Percentiles rank a stretch among this genome's conserved stretches.
Conservation (phyloP, 2,888 invertebrate genomes). For the Yponomeuta sedellus region DNA sequence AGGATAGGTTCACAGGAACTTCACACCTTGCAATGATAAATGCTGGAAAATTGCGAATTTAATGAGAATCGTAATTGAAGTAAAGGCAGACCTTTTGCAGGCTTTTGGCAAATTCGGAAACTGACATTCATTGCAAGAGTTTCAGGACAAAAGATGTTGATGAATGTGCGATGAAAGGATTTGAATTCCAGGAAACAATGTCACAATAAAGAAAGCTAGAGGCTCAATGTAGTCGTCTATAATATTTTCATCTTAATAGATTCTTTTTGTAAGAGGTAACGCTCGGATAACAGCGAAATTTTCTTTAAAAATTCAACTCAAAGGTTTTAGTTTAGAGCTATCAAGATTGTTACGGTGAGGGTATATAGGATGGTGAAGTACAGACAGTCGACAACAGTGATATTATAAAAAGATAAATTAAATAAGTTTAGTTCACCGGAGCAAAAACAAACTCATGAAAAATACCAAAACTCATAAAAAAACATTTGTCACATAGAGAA, state of each 20-base stretch:
- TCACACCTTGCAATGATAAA: conserved; percentile 22
- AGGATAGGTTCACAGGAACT: background rate
- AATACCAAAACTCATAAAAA: background rate
- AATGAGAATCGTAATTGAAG: background rate
- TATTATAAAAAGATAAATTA: background rate
- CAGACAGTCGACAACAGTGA: conserved; percentile 43
- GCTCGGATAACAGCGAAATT: conserved; percentile 23
- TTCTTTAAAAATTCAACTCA: conserved; percentile 55
- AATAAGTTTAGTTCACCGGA: background rate
- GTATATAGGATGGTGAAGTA: conserved; percentile 43
- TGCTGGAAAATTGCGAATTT: background rate
- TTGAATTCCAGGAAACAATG: conserved; percentile 4
- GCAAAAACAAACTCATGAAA: conserved; percentile 3
- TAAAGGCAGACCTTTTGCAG: background rate
- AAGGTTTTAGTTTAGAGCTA: conserved; percentile 40
- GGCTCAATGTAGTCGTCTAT: conserved; percentile 45
- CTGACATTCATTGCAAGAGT: conserved; percentile 9
- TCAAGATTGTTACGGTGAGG: conserved; percentile 27
- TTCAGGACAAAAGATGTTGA: background rate
- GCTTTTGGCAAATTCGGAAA: background rate
- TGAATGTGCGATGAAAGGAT: conserved; percentile 12
- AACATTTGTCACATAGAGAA: conserved; percentile 26
- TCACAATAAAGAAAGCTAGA: conserved; percentile 42
- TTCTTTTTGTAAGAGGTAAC: background rate
- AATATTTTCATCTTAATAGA: conserved; percentile 3